These are phyloP conservation scores for Rhyacichthys aspro DNA, from an alignment of 2,797 vertebrate species.

Conservation along the genomic window DNA sequence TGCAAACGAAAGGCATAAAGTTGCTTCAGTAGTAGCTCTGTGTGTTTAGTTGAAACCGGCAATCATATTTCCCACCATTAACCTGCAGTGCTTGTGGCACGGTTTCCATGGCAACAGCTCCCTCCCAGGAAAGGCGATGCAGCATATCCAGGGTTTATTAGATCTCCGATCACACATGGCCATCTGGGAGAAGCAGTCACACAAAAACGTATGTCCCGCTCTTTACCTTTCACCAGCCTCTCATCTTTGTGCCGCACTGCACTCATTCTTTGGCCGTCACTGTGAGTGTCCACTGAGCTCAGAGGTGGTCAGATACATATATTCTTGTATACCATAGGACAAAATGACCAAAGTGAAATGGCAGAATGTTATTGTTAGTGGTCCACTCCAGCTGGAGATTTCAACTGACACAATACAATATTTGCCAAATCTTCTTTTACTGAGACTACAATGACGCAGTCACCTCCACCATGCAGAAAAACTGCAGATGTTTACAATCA, in stretches of 20 bases:
- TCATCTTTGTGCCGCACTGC: slow-evolving; percentile 36
- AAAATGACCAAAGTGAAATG: too few species aligned
- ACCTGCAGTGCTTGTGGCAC: slow-evolving; percentile 70
- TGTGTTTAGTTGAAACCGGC: slow-evolving; percentile 41
- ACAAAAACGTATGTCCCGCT: slow-evolving; percentile 45
- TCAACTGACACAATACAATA: too few species aligned
- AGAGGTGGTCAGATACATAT: too few species aligned
- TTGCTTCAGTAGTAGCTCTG: slow-evolving; percentile 40
- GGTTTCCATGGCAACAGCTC: slow-evolving; percentile 69
- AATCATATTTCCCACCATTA: slow-evolving; percentile 73
- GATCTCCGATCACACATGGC: slow-evolving; percentile 75
- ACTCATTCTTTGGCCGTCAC: too few species aligned
- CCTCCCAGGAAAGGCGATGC: slow-evolving; percentile 71
- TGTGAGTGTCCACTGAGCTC: too few species aligned
- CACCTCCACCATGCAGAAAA: too few species aligned
- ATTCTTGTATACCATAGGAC: too few species aligned
- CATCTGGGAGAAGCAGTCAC: slow-evolving; percentile 65
- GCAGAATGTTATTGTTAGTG: too few species aligned
- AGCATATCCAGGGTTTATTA: slow-evolving; percentile 75
- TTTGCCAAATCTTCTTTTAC: too few species aligned
- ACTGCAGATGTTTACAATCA: too few species aligned
- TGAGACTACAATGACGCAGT: too few species aligned
- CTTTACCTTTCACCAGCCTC: slow-evolving; percentile 59
- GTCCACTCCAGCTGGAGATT: too few species aligned
- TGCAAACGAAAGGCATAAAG: slow-evolving; percentile 12